These are phyloP conservation scores for Phaedon cochleariae DNA, from an alignment of 2,888 invertebrate genomes.

Conservation along the genomic window DNA sequence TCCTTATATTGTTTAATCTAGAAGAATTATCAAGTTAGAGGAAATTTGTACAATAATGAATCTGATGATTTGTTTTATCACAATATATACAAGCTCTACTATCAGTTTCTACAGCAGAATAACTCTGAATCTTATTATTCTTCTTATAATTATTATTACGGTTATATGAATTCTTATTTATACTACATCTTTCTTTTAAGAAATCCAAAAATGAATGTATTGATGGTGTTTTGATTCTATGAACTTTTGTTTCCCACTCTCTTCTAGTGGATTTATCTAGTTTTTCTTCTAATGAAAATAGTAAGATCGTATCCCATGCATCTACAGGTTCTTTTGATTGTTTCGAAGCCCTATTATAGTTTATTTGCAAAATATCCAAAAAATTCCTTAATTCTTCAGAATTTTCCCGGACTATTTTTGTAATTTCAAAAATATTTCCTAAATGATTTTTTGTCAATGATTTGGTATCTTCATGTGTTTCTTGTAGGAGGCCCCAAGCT, in stretches of 20 bases:
- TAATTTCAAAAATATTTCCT: background rate
- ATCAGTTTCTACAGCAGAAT: background rate
- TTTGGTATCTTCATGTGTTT: constrained; percentile 9
- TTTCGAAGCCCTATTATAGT: constrained; percentile 5
- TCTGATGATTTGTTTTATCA: background rate
- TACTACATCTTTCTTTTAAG: constrained; percentile 8
- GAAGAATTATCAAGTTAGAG: background rate
- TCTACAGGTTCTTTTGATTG: constrained; percentile 8
- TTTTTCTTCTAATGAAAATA: constrained; percentile 12
- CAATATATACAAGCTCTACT: constrained; percentile 9
- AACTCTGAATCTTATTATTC: background rate
- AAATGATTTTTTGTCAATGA: background rate
- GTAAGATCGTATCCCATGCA: constrained; percentile 8
- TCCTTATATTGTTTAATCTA: background rate
- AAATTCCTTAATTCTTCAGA: constrained; percentile 1
- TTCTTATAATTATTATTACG: background rate
- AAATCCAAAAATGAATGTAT: constrained; percentile 8
- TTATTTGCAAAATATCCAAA: background rate
- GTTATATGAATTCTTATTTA: constrained; percentile 2
- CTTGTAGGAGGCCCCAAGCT: constrained; percentile 8
- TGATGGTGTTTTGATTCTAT: constrained; percentile 10
- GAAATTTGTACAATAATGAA: constrained; percentile 2
- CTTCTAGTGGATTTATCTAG: background rate
- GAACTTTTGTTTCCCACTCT: constrained; percentile 8
- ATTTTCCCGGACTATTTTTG: constrained; percentile 8